Conservation (phyloP, 2,113 vertebrate genomes). For the Alectura lathami region DNA sequence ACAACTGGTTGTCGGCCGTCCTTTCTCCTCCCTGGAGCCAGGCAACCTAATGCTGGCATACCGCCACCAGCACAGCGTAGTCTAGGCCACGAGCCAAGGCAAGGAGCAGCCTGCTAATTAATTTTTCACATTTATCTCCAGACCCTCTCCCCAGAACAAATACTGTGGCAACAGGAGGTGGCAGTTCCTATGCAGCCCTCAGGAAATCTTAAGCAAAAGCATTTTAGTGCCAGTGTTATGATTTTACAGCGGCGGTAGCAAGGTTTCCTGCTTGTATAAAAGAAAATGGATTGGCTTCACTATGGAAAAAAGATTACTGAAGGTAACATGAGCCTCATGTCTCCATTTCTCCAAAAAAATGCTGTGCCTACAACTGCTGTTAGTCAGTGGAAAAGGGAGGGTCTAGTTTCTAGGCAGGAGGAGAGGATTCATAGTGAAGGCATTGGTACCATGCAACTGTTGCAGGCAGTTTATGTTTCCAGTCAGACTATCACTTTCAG, state of each 20-base stretch:
- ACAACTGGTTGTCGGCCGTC: not conserved
- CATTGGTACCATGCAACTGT: not conserved
- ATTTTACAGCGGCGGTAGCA: not conserved
- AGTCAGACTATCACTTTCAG: not conserved
- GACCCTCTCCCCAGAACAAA: slow-evolving; percentile 18
- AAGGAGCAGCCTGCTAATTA: slow-evolving; percentile 38
- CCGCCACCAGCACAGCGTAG: not conserved
- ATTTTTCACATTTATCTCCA: slow-evolving; percentile 29
- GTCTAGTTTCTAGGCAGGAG: not conserved
- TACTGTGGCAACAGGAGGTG: not conserved
- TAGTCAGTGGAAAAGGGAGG: not conserved
- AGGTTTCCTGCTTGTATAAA: not conserved
- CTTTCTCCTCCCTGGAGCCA: not conserved
- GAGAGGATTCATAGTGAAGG: not conserved
- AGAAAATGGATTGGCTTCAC: not conserved
- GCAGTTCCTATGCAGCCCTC: not conserved
- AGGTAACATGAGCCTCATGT: not conserved
- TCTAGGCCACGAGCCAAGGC: slow-evolving; percentile 22
- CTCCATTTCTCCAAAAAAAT: not conserved
- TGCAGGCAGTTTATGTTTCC: not conserved
- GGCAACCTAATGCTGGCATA: not conserved
- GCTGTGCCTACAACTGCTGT: not conserved
- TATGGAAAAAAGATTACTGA: not conserved
- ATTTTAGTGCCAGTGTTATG: not conserved
- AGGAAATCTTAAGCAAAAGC: not conserved